Evolutionary conservation across 2,797 vertebrate genomes (phyloP), one percentile per base, ranked within the genome.

Genomic region (Rallus crepitans): DNA sequence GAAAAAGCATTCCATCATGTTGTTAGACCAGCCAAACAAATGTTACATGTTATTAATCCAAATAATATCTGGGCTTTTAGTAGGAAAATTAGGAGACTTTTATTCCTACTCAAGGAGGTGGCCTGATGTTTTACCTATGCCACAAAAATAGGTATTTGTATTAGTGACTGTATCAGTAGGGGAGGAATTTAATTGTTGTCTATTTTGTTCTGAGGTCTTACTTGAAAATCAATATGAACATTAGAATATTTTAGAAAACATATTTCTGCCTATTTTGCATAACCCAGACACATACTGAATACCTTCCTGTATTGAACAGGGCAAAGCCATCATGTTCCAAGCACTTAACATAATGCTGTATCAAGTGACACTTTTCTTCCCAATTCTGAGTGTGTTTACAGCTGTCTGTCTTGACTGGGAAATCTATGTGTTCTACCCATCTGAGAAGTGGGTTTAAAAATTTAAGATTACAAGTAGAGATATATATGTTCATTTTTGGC

Each of bases 21-120:
- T 92, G 53, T 86, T 83, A 87, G 59, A 86, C 33, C 37, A 78
- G 94, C 84, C 87, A 94, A 95, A 72, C 42, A 94, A 85, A 82
- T 87, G 33, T 94, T 82, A 75, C 65, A 50, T 15, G 2, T 40
- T 83, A 65, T 93, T 96, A 87, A 88, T 96, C 68, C 91, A 94
- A 94, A 80, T 52, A 85, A 82, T 42, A 31, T n/a, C 73, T n/a
- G 4, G 5, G 9, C 52, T 96, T 92, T 71, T 55, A 78, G 65
- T 79, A 96, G 55, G 45, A 76, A 59, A 78, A 94, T 91, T 30
- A 61, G 35, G 69, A 66, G 28, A 61, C 17, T 66, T 25, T 1
- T 56, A 37, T 83, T 91, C 13, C 53, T 82, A 1, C 28, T 75
- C 7, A 60, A 50, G 50, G 17, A 78, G 16, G 6, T 28, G 15